phyloP scores from a whole-genome alignment of 2,797 vertebrate genomes.

The Megaceryle alcyon region DNA sequence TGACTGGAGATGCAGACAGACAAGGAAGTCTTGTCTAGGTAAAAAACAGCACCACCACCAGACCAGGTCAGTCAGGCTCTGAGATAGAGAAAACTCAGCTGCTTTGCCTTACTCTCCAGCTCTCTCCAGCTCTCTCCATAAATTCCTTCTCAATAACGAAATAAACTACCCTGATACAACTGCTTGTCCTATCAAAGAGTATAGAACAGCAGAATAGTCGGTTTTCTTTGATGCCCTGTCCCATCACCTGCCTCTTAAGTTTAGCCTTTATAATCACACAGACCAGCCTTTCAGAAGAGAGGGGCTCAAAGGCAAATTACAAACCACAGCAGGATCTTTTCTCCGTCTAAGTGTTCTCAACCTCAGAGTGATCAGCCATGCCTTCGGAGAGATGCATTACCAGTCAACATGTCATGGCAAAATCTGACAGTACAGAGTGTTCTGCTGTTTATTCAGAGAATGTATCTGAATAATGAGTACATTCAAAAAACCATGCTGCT shows the following conservation, averaged over 20 bases:
- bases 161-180: background rate
- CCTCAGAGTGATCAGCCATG: slow-evolving; percentile 19
- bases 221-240: background rate
- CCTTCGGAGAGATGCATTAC: background rate
- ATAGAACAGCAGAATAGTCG: background rate
- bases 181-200: background rate
- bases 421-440: slow-evolving; percentile 39
- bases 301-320: background rate
- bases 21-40: background rate
- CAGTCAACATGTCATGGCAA: slow-evolving; percentile 35
- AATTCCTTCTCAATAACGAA: slow-evolving; percentile 8
- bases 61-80: background rate
- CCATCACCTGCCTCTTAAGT: background rate
- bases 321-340: slow-evolving; percentile 32
- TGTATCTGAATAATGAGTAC: slow-evolving; percentile 46
- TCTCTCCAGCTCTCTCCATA: background rate
- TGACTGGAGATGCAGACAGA: background rate
- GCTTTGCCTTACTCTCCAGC: background rate
- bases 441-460: slow-evolving; percentile 32
- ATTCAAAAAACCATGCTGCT: slow-evolving; percentile 42
- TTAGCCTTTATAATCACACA: background rate
- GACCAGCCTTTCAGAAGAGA: background rate
- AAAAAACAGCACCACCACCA: background rate
- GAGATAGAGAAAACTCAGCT: background rate
- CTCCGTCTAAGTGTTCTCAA: background rate